A percentile compares a stretch with the other conserved stretches of the same genome.
These are phyloP conservation scores for Drosophila tripunctata DNA, from an alignment of 2,888 invertebrate species.

Conservation along the genomic window DNA sequence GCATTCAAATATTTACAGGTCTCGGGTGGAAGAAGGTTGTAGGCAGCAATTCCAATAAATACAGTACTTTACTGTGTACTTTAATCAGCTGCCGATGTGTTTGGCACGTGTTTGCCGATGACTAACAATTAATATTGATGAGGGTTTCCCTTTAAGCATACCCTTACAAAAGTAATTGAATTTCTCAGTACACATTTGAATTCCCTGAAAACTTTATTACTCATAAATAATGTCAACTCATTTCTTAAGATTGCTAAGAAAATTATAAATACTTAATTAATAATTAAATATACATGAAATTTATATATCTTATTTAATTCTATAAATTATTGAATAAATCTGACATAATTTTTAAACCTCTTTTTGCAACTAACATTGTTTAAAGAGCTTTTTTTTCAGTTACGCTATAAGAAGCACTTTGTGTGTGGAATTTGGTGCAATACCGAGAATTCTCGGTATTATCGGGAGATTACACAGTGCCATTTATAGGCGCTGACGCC, in stretches of 20 bases:
- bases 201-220: background rate
- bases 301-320: too few relatives aligned
- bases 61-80: background rate
- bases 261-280: too few relatives aligned
- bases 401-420: too few relatives aligned
- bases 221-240: too few relatives aligned
- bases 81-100: slow-evolving; percentile 16
- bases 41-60: background rate
- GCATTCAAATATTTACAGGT: slow-evolving; percentile 10
- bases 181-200: background rate
- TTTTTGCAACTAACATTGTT: too few relatives aligned
- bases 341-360: too few relatives aligned
- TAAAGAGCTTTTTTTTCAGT: too few relatives aligned
- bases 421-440: background rate
- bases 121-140: slow-evolving; percentile 39
- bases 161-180: background rate
- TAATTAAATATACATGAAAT: too few relatives aligned
- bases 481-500: slow-evolving; percentile 41
- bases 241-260: too few relatives aligned
- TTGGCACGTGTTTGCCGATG: slow-evolving; percentile 21
- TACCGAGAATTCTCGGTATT: background rate
- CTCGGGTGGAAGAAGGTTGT: background rate
- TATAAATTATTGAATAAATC: too few relatives aligned
- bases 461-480: slow-evolving; percentile 25
- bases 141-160: slow-evolving; percentile 32